These are phyloP conservation scores for Petrocephalus sullivani DNA, from an alignment of 2,797 vertebrate species.

Conservation along the genomic window DNA sequence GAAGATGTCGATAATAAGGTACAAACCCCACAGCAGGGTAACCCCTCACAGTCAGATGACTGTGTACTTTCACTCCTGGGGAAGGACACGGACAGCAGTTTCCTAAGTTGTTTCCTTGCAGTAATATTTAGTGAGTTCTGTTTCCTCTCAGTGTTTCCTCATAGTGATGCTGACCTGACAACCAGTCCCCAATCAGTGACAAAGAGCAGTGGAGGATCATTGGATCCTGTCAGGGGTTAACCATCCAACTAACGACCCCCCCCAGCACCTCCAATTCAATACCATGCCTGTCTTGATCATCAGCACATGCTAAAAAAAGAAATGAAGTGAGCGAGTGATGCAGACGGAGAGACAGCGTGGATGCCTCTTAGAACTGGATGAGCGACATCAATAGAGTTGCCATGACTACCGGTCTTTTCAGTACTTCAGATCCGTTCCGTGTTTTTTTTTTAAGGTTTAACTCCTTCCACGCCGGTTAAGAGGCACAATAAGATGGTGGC, in stretches of 20 bases:
- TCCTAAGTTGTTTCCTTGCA: background rate
- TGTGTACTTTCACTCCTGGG: background rate
- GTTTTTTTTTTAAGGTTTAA: constrained; percentile 17
- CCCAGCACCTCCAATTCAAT: background rate
- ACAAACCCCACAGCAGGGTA: background rate
- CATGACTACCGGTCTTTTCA: constrained; percentile 24
- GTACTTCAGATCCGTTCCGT: constrained; percentile 14
- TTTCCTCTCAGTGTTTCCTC: background rate
- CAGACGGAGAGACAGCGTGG: background rate
- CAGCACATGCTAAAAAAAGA: constrained; percentile 17
- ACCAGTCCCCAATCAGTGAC: background rate
- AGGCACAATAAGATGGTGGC: background rate
- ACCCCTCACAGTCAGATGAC: background rate
- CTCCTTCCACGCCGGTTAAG: background rate
- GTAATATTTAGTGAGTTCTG: background rate
- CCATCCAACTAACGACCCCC: background rate
- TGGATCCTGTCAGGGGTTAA: background rate
- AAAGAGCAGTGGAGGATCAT: background rate
- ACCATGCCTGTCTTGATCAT: constrained; percentile 4
- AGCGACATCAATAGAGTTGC: constrained; percentile 26
- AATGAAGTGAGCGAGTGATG: background rate
- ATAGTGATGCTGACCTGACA: background rate
- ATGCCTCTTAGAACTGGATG: constrained; percentile 17
- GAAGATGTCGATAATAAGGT: background rate
- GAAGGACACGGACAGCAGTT: background rate